A percentile compares a stretch with the other conserved stretches of the same genome.
phyloP scores from a whole-genome alignment of 2,888 invertebrate species.

The Xiphydria camelus region DNA sequence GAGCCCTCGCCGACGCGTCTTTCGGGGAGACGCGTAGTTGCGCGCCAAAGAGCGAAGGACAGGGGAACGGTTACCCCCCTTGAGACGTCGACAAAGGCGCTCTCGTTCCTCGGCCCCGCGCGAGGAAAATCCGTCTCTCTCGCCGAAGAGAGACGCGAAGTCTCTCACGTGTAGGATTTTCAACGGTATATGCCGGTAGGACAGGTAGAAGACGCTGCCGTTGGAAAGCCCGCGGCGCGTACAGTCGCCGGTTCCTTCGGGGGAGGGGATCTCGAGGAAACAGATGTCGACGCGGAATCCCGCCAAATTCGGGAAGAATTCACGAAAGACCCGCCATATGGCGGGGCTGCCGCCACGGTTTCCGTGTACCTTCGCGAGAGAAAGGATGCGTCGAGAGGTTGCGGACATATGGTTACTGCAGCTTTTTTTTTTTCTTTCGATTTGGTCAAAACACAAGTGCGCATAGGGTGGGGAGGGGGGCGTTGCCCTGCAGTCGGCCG shows the following conservation, averaged over 20 bases:
- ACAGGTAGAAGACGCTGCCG: constrained; percentile 5
- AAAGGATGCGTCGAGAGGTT: constrained; percentile 21
- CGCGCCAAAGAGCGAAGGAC: neutral
- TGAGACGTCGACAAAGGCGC: neutral
- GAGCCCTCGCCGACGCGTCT: neutral
- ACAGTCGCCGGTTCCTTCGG: too few species aligned
- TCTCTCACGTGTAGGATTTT: constrained; percentile 1
- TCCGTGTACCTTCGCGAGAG: constrained; percentile 25
- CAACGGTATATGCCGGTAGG: neutral
- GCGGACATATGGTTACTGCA: constrained; percentile 24
- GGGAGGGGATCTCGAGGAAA: constrained; percentile 28
- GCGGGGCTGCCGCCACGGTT: constrained; percentile 20
- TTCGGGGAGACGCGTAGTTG: neutral
- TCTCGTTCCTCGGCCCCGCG: too few species aligned
- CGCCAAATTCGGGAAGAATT: constrained; percentile 19
- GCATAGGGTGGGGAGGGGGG: neutral
- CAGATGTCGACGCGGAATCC: constrained; percentile 45
- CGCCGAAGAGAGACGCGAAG: too few species aligned
- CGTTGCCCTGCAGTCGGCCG: too few species aligned
- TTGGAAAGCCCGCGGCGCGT: too few species aligned
- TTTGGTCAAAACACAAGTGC: neutral
- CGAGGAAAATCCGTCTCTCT: too few species aligned
- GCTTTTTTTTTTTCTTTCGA: neutral
- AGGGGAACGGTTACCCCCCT: neutral
- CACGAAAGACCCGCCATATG: constrained; percentile 36